phyloP scores from a whole-genome alignment of 2,888 invertebrate genomes.

The Eupithecia exiguata region DNA sequence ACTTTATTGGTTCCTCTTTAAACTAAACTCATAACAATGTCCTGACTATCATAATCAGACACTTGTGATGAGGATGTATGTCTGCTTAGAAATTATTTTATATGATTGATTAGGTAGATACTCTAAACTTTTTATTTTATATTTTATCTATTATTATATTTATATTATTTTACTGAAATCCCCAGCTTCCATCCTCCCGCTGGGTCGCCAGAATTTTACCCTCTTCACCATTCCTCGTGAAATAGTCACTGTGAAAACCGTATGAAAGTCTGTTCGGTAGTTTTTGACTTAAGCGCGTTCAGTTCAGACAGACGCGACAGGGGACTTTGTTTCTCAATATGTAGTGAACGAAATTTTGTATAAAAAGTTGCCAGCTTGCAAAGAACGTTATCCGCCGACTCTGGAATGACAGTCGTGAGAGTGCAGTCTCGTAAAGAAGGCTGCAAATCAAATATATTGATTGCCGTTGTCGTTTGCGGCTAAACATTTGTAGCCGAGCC shows the following conservation, averaged over 20 bases:
- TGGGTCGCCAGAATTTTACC: too few species aligned
- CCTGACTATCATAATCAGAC: not conserved
- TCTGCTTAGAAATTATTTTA: too few species aligned
- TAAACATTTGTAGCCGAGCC: slow-evolving; percentile 44
- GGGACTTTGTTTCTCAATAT: not conserved
- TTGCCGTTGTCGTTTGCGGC: slow-evolving; percentile 45
- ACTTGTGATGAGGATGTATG: not conserved
- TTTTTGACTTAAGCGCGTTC: not conserved
- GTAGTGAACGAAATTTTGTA: not conserved
- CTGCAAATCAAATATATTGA: slow-evolving; percentile 48
- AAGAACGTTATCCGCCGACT: slow-evolving; percentile 33
- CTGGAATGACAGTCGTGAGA: slow-evolving; percentile 39
- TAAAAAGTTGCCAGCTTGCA: slow-evolving; percentile 12
- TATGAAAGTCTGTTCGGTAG: not conserved
- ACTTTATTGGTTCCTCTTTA: not conserved
- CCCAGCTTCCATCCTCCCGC: too few species aligned
- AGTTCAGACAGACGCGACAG: not conserved
- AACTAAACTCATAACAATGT: not conserved
- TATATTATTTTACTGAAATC: too few species aligned
- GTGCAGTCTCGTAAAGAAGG: slow-evolving; percentile 43
- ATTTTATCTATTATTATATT: too few species aligned
- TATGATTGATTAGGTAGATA: too few species aligned
- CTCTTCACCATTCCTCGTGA: not conserved
- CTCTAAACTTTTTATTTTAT: too few species aligned
- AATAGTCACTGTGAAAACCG: not conserved